phyloP scores from a whole-genome alignment of 2,113 vertebrate genomes.

The Pelvicachromis taeniatus region DNA sequence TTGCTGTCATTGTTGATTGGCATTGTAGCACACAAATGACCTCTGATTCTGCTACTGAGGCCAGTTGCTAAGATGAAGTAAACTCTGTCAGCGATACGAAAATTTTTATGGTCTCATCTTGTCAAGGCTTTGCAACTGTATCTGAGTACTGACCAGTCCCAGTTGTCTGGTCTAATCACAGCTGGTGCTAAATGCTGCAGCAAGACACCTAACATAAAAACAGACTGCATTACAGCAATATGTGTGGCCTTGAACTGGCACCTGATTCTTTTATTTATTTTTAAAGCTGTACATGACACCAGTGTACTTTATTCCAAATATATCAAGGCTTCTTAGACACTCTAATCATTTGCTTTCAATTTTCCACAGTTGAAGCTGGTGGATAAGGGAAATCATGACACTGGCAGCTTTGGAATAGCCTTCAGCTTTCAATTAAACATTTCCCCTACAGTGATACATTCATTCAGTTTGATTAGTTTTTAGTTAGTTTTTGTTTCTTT shows the following conservation, averaged over 20 bases:
- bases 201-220: neutral
- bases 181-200: neutral
- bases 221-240: neutral
- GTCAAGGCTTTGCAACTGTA: neutral
- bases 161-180: neutral
- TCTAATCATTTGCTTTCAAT: neutral
- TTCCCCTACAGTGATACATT: neutral
- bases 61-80: neutral
- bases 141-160: neutral
- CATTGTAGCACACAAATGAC: neutral
- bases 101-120: neutral
- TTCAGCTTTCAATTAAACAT: neutral
- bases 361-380: neutral
- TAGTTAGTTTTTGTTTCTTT: neutral
- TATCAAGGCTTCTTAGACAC: neutral
- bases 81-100: neutral
- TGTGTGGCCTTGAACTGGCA: neutral
- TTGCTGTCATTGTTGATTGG: neutral
- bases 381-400: neutral
- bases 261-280: neutral
- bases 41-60: neutral
- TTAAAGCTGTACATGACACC: neutral
- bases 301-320: neutral
- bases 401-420: neutral
- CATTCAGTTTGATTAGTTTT: neutral